These are phyloP conservation scores for Tupiocoris notatus DNA, from an alignment of 2,888 invertebrate species.

Conservation along the genomic window DNA sequence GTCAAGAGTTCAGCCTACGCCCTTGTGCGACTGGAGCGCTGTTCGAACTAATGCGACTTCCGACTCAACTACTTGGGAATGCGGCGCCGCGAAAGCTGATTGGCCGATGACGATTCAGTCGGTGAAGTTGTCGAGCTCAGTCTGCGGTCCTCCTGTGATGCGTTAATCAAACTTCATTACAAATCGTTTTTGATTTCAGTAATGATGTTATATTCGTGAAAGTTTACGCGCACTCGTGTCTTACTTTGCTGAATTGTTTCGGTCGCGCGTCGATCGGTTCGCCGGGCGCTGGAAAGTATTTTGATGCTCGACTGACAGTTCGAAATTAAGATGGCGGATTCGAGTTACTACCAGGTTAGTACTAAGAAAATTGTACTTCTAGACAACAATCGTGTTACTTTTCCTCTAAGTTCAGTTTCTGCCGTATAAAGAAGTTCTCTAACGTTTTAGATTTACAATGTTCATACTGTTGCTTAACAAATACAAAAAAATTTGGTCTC, in stretches of 20 bases:
- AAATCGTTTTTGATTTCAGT: not conserved
- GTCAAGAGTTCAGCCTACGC: not conserved
- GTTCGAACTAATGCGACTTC: not conserved
- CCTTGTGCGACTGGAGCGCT: not conserved
- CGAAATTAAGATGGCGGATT: conserved; percentile 63
- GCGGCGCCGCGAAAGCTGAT: conserved; percentile 43
- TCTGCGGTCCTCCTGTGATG: conserved; percentile 44
- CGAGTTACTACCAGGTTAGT: conserved; percentile 65
- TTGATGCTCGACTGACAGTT: conserved; percentile 14
- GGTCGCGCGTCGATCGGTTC: not conserved
- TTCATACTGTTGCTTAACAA: too few species aligned
- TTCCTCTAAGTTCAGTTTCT: too few species aligned
- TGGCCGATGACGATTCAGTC: conserved; percentile 47
- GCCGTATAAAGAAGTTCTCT: too few species aligned
- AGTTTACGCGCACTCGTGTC: not conserved
- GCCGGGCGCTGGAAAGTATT: not conserved
- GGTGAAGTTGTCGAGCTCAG: conserved; percentile 43
- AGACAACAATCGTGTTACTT: too few species aligned
- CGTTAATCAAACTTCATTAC: conserved; percentile 45
- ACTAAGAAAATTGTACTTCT: too few species aligned
- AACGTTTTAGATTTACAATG: too few species aligned
- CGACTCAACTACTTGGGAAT: conserved; percentile 27
- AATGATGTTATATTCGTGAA: not conserved
- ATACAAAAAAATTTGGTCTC: too few species aligned
- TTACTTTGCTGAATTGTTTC: not conserved